A percentile compares a stretch with the other conserved stretches of the same genome.
Evolutionary conservation across 2,797 vertebrate genomes (phyloP).

Genomic region (Gymnodraco acuticeps): DNA sequence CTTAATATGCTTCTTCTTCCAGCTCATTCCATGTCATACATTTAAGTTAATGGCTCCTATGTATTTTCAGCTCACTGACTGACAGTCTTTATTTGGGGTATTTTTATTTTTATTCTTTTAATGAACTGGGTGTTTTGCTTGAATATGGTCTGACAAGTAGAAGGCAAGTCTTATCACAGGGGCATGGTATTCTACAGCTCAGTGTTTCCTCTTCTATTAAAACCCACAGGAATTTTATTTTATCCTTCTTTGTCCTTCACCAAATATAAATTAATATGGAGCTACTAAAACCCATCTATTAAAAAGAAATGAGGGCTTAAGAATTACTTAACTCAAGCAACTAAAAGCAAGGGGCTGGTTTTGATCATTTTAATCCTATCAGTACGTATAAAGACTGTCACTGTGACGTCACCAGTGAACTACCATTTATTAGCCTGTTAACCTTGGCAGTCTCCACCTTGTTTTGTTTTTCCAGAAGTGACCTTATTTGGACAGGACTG

Average conservation of each 20-base stretch:
- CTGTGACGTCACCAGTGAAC: too few relatives aligned
- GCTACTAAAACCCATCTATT: neutral
- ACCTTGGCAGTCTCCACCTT: too few relatives aligned
- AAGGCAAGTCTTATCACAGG: conserved; percentile 4
- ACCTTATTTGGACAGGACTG: too few relatives aligned
- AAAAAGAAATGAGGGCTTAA: neutral
- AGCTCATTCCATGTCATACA: conserved; percentile 15
- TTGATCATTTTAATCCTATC: neutral
- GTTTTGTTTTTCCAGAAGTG: too few relatives aligned
- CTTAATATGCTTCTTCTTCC: neutral
- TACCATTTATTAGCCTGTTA: too few relatives aligned
- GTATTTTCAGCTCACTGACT: conserved; percentile 2
- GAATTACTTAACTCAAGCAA: neutral
- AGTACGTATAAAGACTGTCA: neutral
- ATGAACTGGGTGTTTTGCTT: conserved; percentile 9
- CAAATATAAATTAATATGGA: neutral
- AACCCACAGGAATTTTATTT: conserved; percentile 13
- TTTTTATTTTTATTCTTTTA: neutral
- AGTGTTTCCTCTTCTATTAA: neutral
- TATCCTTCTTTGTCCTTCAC: conserved; percentile 1
- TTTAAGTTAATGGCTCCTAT: conserved; percentile 30
- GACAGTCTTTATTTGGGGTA: conserved; percentile 26
- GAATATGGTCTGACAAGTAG: conserved; percentile 4
- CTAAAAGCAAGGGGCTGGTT: neutral
- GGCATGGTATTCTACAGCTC: neutral